phyloP scores from a whole-genome alignment of 2,888 invertebrate genomes.

The Caenorhabditis sinica region DNA sequence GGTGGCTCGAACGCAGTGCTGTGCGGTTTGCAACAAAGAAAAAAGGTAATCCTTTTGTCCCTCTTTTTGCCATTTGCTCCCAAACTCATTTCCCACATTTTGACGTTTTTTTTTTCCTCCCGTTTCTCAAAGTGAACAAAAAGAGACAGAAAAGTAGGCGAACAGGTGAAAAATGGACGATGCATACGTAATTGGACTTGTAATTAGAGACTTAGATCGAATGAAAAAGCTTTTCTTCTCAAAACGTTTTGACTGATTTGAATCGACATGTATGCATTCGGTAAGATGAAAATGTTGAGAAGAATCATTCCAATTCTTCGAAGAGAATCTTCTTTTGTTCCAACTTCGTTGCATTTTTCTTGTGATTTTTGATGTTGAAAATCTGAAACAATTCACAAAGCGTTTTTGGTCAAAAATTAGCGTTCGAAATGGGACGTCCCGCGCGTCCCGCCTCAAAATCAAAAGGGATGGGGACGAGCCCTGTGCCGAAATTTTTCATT shows the following conservation, averaged over 20 bases:
- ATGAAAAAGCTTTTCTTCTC: conserved; percentile 21
- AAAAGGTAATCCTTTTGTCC: conserved; percentile 58
- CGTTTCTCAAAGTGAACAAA: not conserved
- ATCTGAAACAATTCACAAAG: not conserved
- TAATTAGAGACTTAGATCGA: conserved; percentile 38
- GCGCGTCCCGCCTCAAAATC: too few species aligned
- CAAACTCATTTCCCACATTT: conserved; percentile 26
- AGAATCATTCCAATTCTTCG: not conserved
- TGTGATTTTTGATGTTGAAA: conserved; percentile 4
- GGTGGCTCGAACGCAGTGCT: conserved; percentile 66
- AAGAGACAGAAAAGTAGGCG: not conserved
- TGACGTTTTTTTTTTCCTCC: conserved; percentile 11
- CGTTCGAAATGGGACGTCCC: too few species aligned
- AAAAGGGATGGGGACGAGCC: too few species aligned
- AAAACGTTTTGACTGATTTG: conserved; percentile 42
- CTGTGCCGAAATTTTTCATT: too few species aligned
- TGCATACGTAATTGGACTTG: conserved; percentile 47
- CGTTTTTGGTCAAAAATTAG: not conserved
- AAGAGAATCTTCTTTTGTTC: not conserved
- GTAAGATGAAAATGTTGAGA: conserved; percentile 17
- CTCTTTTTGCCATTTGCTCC: conserved; percentile 34
- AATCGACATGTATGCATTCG: conserved; percentile 46
- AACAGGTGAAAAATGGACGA: conserved; percentile 55
- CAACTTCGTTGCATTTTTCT: not conserved
- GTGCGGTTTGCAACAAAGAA: conserved; percentile 68